phyloP scores from a whole-genome alignment of 2,113 vertebrate genomes.

The Piprites chloris region DNA sequence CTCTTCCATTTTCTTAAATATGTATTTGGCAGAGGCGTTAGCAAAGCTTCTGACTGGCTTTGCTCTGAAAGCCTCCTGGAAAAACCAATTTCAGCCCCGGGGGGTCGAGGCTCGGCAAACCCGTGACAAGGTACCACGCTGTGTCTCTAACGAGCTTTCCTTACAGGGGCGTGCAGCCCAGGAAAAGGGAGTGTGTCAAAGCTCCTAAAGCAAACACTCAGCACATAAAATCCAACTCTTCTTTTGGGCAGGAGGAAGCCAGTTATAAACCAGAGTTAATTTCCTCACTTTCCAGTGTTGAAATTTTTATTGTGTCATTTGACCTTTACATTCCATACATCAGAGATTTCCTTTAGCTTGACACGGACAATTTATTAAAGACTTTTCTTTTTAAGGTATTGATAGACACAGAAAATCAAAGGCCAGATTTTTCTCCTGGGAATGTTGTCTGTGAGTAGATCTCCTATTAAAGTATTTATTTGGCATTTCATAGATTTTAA shows the following conservation, averaged over 20 bases:
- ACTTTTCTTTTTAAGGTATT: conserved; percentile 23
- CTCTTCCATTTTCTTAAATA: too few relatives aligned
- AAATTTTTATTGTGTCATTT: conserved; percentile 34
- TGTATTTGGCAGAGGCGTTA: too few relatives aligned
- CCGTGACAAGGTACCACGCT: too few relatives aligned
- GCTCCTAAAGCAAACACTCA: background rate
- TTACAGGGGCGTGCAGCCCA: background rate
- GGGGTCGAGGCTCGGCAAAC: too few relatives aligned
- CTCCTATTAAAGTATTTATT: conserved; percentile 13
- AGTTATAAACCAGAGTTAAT: background rate
- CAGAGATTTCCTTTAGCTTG: background rate
- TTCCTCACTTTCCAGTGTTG: background rate
- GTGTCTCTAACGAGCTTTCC: background rate
- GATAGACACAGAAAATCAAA: conserved; percentile 41
- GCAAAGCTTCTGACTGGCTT: too few relatives aligned
- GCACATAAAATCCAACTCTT: background rate
- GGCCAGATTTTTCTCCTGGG: conserved; percentile 30
- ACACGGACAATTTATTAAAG: background rate
- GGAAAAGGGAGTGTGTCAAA: background rate
- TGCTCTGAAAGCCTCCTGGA: too few relatives aligned
- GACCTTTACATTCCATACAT: background rate
- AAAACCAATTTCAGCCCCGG: too few relatives aligned
- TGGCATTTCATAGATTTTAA: conserved; percentile 31
- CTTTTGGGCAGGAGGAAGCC: background rate
- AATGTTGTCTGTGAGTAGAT: background rate